Conservation (phyloP, 1,140 invertebrate species). For the Calycopis cecrops region DNA sequence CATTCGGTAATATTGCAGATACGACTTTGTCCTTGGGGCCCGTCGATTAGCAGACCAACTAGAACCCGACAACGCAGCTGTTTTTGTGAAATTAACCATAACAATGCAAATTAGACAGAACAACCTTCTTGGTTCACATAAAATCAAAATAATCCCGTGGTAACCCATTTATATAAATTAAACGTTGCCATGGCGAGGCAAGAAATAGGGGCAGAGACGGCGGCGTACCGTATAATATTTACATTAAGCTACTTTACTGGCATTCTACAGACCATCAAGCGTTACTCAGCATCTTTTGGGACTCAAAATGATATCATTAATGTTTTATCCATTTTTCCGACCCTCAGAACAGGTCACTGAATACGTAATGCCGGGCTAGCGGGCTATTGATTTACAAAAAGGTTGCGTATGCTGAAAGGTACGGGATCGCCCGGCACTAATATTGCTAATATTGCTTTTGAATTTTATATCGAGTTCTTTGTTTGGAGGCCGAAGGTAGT, state of each 20-base stretch:
- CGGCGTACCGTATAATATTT: constrained; percentile 55
- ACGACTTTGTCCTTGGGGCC: no score
- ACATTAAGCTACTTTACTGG: constrained; percentile 53
- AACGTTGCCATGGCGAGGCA: neutral
- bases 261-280: constrained; percentile 54
- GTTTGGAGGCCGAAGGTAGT: no score
- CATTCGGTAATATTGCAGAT: no score
- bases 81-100: no score
- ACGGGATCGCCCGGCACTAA: no score
- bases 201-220: neutral
- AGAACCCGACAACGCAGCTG: no score
- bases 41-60: no score
- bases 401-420: neutral
- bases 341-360: constrained; percentile 37
- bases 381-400: constrained; percentile 31
- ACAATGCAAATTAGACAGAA: no score
- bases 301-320: constrained; percentile 56
- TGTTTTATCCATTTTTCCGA: constrained; percentile 43
- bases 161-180: neutral
- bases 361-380: constrained; percentile 37
- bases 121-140: neutral
- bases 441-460: no score
- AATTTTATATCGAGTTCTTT: no score
- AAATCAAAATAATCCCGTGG: neutral
- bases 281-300: constrained; percentile 54